A percentile compares a stretch with the other conserved stretches of the same genome.
Evolutionary conservation across 2,797 vertebrate species (phyloP).

Genomic region (Myotis daubentonii): DNA sequence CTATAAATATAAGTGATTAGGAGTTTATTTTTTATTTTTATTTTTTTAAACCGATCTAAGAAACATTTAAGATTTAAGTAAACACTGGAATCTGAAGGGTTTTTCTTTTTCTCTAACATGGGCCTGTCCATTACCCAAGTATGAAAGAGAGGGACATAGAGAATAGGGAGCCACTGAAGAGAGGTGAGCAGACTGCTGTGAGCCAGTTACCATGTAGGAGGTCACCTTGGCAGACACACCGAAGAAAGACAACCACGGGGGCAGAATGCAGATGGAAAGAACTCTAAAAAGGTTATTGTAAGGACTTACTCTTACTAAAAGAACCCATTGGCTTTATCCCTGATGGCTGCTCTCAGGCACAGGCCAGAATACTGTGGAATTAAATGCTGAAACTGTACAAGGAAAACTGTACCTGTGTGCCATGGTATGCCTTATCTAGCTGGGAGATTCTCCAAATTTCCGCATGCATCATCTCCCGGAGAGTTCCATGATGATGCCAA

Average conservation of each 20-base stretch:
- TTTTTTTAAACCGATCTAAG: background rate
- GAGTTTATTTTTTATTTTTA: background rate
- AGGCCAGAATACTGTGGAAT: background rate
- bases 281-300: background rate
- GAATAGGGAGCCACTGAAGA: background rate
- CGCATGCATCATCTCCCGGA: background rate
- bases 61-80: background rate
- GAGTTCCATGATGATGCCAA: background rate
- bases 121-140: background rate
- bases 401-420: background rate
- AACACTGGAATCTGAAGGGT: background rate
- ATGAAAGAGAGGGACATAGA: background rate
- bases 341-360: background rate
- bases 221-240: background rate
- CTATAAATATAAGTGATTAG: background rate
- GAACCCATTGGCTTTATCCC: background rate
- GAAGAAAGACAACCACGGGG: background rate
- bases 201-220: background rate
- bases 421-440: background rate
- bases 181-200: background rate
- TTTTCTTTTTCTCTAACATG: slow-evolving; percentile 57
- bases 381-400: background rate
- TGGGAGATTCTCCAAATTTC: background rate
- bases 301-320: background rate
- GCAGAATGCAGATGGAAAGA: background rate